Conservation (phyloP, 2,888 invertebrate species). For the Opisthograptis luteolata region DNA sequence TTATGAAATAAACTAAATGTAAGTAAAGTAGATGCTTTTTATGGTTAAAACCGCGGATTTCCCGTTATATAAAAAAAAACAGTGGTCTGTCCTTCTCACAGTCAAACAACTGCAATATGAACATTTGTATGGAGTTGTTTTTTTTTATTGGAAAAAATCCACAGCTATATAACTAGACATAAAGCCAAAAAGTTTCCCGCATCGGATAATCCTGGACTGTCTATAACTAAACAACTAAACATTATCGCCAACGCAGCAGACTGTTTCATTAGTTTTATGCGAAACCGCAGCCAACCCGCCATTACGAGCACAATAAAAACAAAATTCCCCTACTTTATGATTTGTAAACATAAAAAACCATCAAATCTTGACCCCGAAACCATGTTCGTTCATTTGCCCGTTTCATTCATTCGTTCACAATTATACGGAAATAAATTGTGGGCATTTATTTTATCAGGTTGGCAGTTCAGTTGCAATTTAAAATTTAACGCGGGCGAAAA, state of each 20-base stretch:
- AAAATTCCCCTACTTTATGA: slow-evolving; percentile 40
- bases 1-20: too few relatives aligned
- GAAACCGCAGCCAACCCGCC: slow-evolving; percentile 29
- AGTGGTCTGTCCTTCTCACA: too few relatives aligned
- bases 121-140: too few relatives aligned
- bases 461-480: slow-evolving; percentile 36
- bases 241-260: slow-evolving; percentile 3
- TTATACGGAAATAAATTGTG: slow-evolving; percentile 53
- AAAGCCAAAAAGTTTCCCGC: too few relatives aligned
- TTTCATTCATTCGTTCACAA: slow-evolving; percentile 43
- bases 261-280: slow-evolving; percentile 24
- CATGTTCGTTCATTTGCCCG: slow-evolving; percentile 47
- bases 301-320: slow-evolving; percentile 34
- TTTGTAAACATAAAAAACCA: slow-evolving; percentile 36
- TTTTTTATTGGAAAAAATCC: too few relatives aligned
- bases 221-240: slow-evolving; percentile 7
- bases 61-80: too few relatives aligned
- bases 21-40: too few relatives aligned
- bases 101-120: too few relatives aligned
- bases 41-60: too few relatives aligned
- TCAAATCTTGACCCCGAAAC: slow-evolving; percentile 63
- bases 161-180: too few relatives aligned
- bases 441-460: too few relatives aligned
- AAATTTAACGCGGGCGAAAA: slow-evolving; percentile 26
- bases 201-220: too few relatives aligned